Conservation (phyloP, 2,797 vertebrate species). For the Arctocebus calabarensis region DNA sequence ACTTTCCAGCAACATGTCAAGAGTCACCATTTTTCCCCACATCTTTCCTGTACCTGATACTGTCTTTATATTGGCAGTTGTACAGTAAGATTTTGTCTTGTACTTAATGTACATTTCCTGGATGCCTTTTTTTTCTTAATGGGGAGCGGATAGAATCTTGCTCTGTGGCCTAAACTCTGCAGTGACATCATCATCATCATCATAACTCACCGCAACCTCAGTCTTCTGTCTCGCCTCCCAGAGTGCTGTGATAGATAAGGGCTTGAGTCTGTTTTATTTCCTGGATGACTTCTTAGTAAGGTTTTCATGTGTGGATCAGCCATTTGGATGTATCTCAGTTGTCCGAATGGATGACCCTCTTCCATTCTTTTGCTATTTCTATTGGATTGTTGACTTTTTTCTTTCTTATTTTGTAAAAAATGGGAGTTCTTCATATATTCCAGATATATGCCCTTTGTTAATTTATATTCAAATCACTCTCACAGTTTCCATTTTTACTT, state of each 20-base stretch:
- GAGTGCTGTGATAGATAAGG: no score
- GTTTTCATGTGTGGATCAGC: background rate
- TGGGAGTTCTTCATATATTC: background rate
- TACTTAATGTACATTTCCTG: conserved; percentile 34
- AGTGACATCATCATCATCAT: background rate
- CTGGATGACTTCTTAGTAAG: conserved; percentile 19
- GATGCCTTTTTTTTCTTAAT: background rate
- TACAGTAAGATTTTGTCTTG: background rate
- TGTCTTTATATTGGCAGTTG: conserved; percentile 1
- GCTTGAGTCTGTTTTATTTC: background rate
- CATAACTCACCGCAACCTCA: no score
- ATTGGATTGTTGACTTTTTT: background rate
- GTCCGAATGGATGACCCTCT: background rate
- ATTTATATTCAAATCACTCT: background rate
- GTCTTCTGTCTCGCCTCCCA: background rate
- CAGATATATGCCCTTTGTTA: background rate
- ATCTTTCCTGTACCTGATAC: background rate
- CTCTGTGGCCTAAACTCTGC: no score
- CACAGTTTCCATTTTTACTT: conserved; percentile 21
- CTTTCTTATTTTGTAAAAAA: background rate
- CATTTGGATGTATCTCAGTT: background rate
- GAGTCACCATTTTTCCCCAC: background rate
- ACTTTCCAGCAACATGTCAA: background rate
- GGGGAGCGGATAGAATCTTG: no score
- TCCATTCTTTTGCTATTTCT: conserved; percentile 14